Evolutionary conservation across 2,113 vertebrate species (phyloP).

Genomic region (Corythornis madagascariensis): DNA sequence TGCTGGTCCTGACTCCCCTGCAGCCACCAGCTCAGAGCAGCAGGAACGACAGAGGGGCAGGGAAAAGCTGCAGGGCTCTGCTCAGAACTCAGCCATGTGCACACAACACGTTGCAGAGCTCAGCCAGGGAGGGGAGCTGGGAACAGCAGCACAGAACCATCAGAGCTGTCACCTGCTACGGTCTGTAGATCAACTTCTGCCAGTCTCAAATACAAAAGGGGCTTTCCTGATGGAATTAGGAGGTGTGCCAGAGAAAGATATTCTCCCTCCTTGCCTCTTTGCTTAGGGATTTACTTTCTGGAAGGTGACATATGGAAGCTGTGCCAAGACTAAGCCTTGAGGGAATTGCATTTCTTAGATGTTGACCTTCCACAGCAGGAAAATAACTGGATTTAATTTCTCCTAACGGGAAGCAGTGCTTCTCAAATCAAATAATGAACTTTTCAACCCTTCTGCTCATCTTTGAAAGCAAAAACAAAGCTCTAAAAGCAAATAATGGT

Average conservation of each 20-base stretch:
- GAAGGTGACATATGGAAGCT: background rate
- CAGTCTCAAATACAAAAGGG: background rate
- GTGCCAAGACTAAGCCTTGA: background rate
- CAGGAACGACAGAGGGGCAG: background rate
- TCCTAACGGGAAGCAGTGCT: background rate
- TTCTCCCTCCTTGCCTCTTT: background rate
- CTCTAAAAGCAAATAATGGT: conserved; percentile 55
- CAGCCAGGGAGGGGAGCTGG: background rate
- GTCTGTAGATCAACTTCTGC: background rate
- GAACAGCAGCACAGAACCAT: background rate
- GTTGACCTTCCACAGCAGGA: background rate
- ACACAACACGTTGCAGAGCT: background rate
- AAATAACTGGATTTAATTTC: background rate
- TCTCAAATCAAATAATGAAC: conserved; percentile 36
- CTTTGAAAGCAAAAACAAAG: conserved; percentile 50
- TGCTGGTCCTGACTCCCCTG: background rate
- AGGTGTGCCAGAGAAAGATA: background rate
- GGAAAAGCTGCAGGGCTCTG: background rate
- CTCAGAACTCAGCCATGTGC: accelerated
- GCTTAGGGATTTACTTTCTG: background rate
- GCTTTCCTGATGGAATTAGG: background rate
- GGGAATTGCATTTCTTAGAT: background rate
- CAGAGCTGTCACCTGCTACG: accelerated
- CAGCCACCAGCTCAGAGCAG: background rate
- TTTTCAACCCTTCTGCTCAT: background rate